Base-by-base conservation (phyloP, 2,113 vertebrate species). In the Tyto alba region DNA sequence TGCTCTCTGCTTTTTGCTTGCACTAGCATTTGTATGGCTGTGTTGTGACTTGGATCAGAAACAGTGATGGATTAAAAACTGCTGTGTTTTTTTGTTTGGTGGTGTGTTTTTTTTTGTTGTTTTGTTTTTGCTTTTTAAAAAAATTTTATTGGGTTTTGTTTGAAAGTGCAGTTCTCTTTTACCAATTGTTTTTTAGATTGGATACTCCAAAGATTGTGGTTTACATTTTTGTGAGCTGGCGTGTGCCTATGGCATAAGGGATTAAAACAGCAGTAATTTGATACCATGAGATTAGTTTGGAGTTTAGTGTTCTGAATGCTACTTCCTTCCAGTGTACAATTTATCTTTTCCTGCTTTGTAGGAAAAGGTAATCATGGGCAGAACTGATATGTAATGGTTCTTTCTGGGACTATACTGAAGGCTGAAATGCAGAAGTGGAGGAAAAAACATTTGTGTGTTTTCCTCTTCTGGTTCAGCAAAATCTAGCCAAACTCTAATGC, bases 61-160 rank as follows among this genome's bases (percentile, higher is more conserved):
- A 34, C 8, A 36, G 22, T 48, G 22, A 50, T 0, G 0, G 9
- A 18, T 85, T 83, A 32, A 62, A 90, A 66, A 20, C 19, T 75
- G 19, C 34, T 80, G 16, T 11, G 57, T 21, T 23, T 88, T 32
- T 53, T 32, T 47, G 27, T 72, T 56, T 22, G 27, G n/a, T n/a
- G n/a, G n/a, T 50, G 3, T 1, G 0, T 1, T 55, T 34, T n/a
- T 81, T 63, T 1, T 26, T 34, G n/a, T n/a, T n/a, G n/a, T n/a
- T n/a, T n/a, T n/a, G n/a, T n/a, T n/a, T n/a, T n/a, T n/a, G n/a
- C n/a, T n/a, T n/a, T n/a, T n/a, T n/a, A n/a, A n/a, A n/a, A 21
- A 47, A 36, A 45, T 17, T 41, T 47, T 52, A 43, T 69, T 47
- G 15, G 29, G 36, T 55, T 69, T 90, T 72, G 13, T 77, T 85